phyloP scores from a whole-genome alignment of 2,113 vertebrate genomes.

The Sapajus apella region DNA sequence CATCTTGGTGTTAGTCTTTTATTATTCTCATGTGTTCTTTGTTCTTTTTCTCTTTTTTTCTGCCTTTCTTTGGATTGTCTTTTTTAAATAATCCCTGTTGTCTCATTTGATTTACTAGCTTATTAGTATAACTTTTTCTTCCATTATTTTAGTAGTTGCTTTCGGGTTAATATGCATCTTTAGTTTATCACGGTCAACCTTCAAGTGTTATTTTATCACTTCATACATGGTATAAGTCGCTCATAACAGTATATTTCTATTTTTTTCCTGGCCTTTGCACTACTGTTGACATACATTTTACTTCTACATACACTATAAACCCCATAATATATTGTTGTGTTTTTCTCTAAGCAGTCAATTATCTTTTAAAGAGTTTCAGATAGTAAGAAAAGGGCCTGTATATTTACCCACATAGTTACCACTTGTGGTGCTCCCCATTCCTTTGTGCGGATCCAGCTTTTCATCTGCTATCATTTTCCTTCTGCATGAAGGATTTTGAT shows the following conservation, averaged over 20 bases:
- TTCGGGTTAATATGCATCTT: background rate
- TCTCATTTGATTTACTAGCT: background rate
- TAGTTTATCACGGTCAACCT: background rate
- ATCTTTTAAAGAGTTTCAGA: background rate
- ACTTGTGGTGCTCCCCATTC: background rate
- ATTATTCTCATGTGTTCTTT: background rate
- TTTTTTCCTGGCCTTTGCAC: background rate
- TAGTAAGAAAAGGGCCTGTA: background rate
- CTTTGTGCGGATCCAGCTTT: background rate
- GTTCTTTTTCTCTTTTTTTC: background rate
- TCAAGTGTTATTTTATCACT: background rate
- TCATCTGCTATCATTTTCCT: background rate
- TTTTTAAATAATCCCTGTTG: background rate
- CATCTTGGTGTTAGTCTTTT: background rate
- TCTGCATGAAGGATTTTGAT: background rate
- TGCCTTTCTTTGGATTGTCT: background rate
- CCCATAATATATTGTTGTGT: background rate
- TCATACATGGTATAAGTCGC: background rate
- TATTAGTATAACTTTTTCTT: background rate
- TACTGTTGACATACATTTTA: rapidly evolving
- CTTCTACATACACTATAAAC: background rate
- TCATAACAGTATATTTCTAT: background rate
- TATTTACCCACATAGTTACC: background rate
- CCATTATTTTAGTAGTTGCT: background rate
- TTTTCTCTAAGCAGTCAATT: background rate